Conservation (phyloP, 2,113 vertebrate species). For the Tapirus terrestris region DNA sequence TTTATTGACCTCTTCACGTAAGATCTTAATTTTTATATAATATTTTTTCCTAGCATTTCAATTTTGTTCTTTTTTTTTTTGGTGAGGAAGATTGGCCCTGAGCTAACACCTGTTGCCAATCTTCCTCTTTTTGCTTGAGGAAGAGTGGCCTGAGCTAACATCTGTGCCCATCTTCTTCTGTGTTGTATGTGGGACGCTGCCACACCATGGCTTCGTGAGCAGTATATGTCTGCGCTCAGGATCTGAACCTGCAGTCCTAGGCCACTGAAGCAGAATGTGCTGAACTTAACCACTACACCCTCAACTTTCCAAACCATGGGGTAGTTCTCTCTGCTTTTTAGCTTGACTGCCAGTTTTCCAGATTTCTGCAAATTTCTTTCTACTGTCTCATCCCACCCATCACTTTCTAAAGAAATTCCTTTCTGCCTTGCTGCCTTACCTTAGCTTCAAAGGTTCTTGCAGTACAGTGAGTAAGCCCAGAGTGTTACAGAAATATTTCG, state of each 20-base stretch:
- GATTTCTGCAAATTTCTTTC: neutral
- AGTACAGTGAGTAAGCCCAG: neutral
- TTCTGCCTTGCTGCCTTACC: neutral
- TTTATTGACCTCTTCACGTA: neutral
- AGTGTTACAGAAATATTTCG: neutral
- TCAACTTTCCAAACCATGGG: neutral
- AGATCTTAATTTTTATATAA: neutral
- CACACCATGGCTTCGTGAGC: no score
- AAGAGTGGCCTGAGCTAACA: no score
- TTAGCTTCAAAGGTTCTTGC: neutral
- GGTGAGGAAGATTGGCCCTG: no score
- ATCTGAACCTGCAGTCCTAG: no score
- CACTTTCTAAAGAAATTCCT: neutral
- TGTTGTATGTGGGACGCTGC: no score
- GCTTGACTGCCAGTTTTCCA: neutral
- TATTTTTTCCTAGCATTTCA: neutral
- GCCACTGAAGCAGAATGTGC: no score
- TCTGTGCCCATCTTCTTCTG: no score
- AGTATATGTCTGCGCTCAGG: no score
- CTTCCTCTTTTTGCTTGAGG: no score
- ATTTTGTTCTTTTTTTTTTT: neutral
- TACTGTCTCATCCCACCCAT: neutral
- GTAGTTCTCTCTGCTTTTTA: neutral
- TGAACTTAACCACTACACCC: no score
- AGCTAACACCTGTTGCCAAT: no score